Evolutionary conservation across 1,140 invertebrate genomes (phyloP).

Genomic region (Rhynchophorus ferrugineus): DNA sequence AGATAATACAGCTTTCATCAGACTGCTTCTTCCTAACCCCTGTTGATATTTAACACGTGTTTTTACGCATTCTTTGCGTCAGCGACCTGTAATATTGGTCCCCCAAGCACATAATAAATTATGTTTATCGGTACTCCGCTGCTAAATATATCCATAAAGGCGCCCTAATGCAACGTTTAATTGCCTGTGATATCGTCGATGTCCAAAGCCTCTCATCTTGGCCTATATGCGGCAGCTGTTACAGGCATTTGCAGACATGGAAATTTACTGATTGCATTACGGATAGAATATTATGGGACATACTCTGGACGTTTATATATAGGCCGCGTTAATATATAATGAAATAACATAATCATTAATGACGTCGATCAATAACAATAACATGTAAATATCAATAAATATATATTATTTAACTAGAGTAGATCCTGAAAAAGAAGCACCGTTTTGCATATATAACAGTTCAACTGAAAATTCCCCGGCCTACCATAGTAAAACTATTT

Average conservation of each 20-base stretch:
- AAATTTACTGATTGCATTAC: background rate
- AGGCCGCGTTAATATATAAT: too few species aligned
- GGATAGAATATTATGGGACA: too few species aligned
- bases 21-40: background rate
- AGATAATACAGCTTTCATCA: too few species aligned
- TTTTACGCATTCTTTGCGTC: background rate
- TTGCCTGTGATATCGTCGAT: background rate
- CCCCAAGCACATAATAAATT: background rate
- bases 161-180: background rate
- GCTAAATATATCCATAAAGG: background rate
- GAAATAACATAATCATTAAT: too few species aligned
- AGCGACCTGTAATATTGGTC: background rate
- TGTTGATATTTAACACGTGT: background rate
- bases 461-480: too few species aligned
- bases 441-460: too few species aligned
- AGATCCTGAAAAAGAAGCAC: too few species aligned
- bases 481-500: too few species aligned
- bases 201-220: background rate
- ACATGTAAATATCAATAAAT: too few species aligned
- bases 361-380: too few species aligned
- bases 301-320: too few species aligned
- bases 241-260: background rate
- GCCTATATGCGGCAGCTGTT: background rate
- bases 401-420: too few species aligned
- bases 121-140: background rate